Percentiles rank a stretch among this genome's conserved stretches.
Evolutionary conservation across 2,888 invertebrate genomes (phyloP).

Genomic region (Lobophora halterata): DNA sequence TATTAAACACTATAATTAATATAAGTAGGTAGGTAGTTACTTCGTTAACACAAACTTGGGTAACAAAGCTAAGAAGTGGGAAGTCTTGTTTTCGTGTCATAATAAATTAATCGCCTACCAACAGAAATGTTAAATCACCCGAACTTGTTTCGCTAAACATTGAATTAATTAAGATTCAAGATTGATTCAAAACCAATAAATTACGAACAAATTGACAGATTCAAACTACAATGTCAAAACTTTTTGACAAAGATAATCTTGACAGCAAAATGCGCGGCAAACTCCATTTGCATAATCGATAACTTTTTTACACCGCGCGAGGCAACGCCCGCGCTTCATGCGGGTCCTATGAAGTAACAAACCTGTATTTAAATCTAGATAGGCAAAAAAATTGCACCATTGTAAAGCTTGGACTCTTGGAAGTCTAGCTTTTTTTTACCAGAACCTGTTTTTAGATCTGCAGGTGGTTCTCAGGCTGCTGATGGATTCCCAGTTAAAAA

Average conservation of each 20-base stretch:
- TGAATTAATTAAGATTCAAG: background rate
- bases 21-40: too few relatives aligned
- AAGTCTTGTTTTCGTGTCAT: too few relatives aligned
- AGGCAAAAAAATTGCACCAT: constrained; percentile 54
- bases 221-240: constrained; percentile 32
- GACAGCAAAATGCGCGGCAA: constrained; percentile 20
- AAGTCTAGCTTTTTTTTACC: constrained; percentile 48
- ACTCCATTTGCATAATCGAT: constrained; percentile 27
- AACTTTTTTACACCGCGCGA: constrained; percentile 33
- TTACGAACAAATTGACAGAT: constrained; percentile 15
- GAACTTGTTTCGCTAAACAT: constrained; percentile 13
- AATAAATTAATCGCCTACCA: too few relatives aligned
- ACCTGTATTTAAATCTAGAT: constrained; percentile 56
- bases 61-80: too few relatives aligned
- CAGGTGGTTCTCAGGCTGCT: constrained; percentile 25
- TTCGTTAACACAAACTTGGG: too few relatives aligned
- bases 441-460: constrained; percentile 35
- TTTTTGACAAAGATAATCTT: constrained; percentile 29
- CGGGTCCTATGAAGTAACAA: constrained; percentile 46
- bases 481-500: background rate
- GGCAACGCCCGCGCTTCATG: constrained; percentile 31
- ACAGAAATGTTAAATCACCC: too few relatives aligned
- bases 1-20: too few relatives aligned
- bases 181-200: constrained; percentile 6
- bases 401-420: constrained; percentile 40